These are phyloP conservation scores for Coryphaenoides rupestris DNA, from an alignment of 2,113 vertebrate genomes.

Conservation along the genomic window DNA sequence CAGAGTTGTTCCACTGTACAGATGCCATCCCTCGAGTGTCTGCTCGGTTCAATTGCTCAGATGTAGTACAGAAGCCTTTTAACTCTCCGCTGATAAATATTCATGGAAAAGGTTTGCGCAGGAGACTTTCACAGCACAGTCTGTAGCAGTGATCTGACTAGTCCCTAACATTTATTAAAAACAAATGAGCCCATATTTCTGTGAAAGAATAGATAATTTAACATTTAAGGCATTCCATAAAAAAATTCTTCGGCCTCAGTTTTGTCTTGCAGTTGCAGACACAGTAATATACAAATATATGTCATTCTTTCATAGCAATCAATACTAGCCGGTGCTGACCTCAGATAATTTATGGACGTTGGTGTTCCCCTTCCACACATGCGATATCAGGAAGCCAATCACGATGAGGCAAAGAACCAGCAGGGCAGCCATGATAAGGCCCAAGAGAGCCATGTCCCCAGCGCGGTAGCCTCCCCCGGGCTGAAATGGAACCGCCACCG, in stretches of 20 bases:
- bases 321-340: slow-evolving; percentile 42
- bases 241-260: too few species aligned
- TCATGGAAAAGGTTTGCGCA: slow-evolving; percentile 1
- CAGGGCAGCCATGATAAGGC: slow-evolving; percentile 74
- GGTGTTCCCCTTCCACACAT: slow-evolving; percentile 58
- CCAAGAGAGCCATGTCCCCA: slow-evolving; percentile 80
- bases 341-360: slow-evolving; percentile 60
- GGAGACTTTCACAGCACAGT: not conserved
- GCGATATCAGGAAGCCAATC: slow-evolving; percentile 75
- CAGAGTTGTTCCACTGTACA: slow-evolving; percentile 17
- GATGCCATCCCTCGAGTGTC: slow-evolving; percentile 1
- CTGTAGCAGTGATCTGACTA: not conserved
- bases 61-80: slow-evolving; percentile 31
- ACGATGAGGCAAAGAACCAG: slow-evolving; percentile 73
- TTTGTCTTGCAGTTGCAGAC: not conserved
- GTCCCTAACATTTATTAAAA: too few species aligned
- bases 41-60: slow-evolving; percentile 19
- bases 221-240: too few species aligned
- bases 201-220: too few species aligned
- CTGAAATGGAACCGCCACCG: slow-evolving; percentile 49
- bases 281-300: not conserved
- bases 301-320: too few species aligned
- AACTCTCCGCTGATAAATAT: slow-evolving; percentile 10
- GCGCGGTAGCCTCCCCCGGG: slow-evolving; percentile 62
- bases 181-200: too few species aligned